Evolutionary conservation across 2,113 vertebrate genomes (phyloP), one percentile per base, ranked within the genome.

Genomic region (Glaucomys volans): DNA sequence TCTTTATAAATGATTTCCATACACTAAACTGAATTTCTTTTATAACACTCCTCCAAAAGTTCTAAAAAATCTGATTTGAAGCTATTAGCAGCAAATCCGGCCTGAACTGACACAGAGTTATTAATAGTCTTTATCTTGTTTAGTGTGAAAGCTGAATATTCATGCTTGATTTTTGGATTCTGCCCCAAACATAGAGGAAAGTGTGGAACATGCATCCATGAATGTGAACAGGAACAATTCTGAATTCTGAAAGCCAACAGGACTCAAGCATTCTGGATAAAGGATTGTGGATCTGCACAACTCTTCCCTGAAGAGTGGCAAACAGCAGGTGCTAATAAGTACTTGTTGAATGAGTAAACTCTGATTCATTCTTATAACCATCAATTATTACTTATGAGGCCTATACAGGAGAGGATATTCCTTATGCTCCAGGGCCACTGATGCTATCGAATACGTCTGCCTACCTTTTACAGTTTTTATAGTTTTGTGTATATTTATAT

Each of bases 1-100:
- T 92, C 85, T 77, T 81, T 67, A 59, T 57, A 67, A 92, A 64
- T 80, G 12, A 95, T 20, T 64, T 5, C 81, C 24, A 93, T 40
- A 77, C 42, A 44, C 64, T 91, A 75, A 96, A 83, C 28, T 76
- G 52, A 95, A 91, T 82, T 81, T 90, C 90, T 24, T 77, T 77
- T 16, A 18, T 57, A 86, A 80, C 20, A 52, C 2, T 12, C 62
- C 50, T 12, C 37, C 26, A 91, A 26, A 87, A 88, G 18, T 75
- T 93, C 47, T n/a, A 74, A 76, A 87, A 81, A 71, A 89, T 75
- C 62, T 82, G n/a, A 80, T 35, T 35, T 84, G 66, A 94, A 76
- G 62, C 92, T 71, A 87, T 0, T 79, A 8, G 67, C 72, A 87
- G 67, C 54, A 95, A 88, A 95, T 87, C 77, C 93, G 74, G 82